Evolutionary conservation across 2,888 invertebrate species (phyloP).

Genomic region (Horisme vitalbata): DNA sequence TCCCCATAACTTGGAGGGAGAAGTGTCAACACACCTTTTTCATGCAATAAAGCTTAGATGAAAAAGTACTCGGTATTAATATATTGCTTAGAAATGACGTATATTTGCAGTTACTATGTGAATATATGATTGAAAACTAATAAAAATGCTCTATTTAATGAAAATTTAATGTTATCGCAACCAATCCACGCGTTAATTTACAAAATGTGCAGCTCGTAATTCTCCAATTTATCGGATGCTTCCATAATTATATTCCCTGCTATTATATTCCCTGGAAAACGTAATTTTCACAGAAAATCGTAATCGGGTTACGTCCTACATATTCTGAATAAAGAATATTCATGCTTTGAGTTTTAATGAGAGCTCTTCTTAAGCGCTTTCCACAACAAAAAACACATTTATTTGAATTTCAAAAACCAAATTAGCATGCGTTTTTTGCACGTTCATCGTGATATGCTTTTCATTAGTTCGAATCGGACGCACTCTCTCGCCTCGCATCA

Average conservation of each 20-base stretch:
- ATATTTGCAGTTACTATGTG: too few relatives aligned
- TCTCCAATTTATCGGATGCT: conserved; percentile 25
- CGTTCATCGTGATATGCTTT: conserved; percentile 50
- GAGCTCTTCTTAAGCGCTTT: conserved; percentile 17
- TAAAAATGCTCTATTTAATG: conserved; percentile 7
- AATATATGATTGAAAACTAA: too few relatives aligned
- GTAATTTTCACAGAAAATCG: conserved; percentile 13
- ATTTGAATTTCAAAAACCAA: conserved; percentile 34
- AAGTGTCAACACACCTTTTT: too few relatives aligned
- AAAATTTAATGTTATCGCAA: conserved; percentile 14
- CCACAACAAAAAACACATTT: conserved; percentile 34
- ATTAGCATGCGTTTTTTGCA: conserved; percentile 41
- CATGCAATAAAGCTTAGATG: too few relatives aligned
- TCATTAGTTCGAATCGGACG: conserved; percentile 64
- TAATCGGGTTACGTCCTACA: conserved; percentile 13
- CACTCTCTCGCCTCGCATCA: conserved; percentile 50
- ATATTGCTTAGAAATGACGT: too few relatives aligned
- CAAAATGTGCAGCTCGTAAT: conserved; percentile 20
- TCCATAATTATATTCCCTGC: conserved; percentile 17
- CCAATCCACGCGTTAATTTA: conserved; percentile 15
- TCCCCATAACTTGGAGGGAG: too few relatives aligned
- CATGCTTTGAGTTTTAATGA: too few relatives aligned
- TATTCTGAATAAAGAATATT: conserved; percentile 6
- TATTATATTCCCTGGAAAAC: conserved; percentile 14
- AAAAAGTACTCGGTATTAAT: too few relatives aligned